Evolutionary conservation across 2,113 vertebrate genomes (phyloP).

Genomic region (Ptilorrhoa leucosticta): DNA sequence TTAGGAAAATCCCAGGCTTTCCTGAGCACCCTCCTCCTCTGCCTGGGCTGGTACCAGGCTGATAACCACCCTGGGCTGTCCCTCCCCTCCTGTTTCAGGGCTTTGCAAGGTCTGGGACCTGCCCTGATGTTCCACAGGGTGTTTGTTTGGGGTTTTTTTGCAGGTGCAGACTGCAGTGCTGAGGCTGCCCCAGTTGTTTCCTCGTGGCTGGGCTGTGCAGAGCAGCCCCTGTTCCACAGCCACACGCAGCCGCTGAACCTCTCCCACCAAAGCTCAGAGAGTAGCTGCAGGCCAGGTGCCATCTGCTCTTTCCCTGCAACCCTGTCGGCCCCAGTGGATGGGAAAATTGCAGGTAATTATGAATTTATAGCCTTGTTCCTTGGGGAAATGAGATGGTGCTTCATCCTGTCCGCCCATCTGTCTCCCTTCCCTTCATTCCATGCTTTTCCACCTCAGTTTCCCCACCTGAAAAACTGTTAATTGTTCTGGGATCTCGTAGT

Average conservation of each 20-base stretch:
- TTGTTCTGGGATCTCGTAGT: not conserved
- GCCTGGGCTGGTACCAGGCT: not conserved
- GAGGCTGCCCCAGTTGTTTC: not conserved
- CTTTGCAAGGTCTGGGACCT: not conserved
- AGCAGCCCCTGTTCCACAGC: not conserved
- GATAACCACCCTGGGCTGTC: not conserved
- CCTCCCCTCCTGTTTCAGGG: not conserved
- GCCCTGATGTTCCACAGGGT: not conserved
- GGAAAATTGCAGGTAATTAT: slow-evolving; percentile 70
- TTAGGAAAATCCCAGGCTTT: not conserved
- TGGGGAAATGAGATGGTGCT: not conserved
- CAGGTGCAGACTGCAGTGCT: not conserved
- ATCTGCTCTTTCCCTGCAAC: not conserved
- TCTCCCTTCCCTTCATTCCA: not conserved
- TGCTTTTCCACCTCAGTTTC: not conserved
- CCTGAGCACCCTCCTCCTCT: not conserved
- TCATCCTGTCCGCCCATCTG: not conserved
- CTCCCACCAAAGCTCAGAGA: not conserved
- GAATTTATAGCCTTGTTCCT: not conserved
- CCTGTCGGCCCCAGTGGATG: not conserved
- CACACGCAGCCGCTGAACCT: not conserved
- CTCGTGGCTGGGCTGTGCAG: not conserved
- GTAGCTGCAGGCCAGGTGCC: not conserved
- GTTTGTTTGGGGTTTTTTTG: not conserved
- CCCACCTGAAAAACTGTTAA: not conserved